Base-by-base conservation (phyloP, 2,113 vertebrate species). In the Lota lota region DNA sequence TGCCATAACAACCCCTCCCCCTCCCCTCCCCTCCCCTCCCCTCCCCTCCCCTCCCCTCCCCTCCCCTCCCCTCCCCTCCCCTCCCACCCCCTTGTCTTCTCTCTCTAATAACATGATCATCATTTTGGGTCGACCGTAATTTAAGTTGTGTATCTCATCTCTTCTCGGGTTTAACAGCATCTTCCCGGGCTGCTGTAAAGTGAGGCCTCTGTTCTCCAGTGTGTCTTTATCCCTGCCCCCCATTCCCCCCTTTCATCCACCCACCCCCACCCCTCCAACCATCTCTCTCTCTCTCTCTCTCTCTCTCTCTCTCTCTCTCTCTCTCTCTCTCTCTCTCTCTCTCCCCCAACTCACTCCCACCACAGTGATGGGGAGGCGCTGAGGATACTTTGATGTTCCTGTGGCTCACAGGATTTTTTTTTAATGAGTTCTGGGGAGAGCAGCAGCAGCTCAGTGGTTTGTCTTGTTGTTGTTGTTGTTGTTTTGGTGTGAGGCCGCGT, bases 381-480 rank as follows among this genome's bases (percentile, higher is more conserved):
- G 61, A 66, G 47, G 73, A 79, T 70, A 75, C 85, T 88, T 88
- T 90, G 82, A 88, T 85, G 87, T 88, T 85, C 76, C 76, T 82
- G 62, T 79, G 72, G 87, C 83, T 86, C 76, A 68, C 24, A 86
- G 82, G 81, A 83, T 78, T 75, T 74, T 73, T 80, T 83, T 14
- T 78, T 85, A 88, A 87, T 87, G 82, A 88, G 83, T 82, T 75
- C 67, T 67, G 75, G 81, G 28, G 80, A 85, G 78, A 76, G 68
- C 83, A 86, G 66, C 14, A 16, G 17, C 16, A 66, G 76, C 79
- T 76, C 80, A 56, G 36, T 59, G 71, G 77, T 72, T 68, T 56
- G 63, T 76, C 73, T 81, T 82, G 28, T 33, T 33, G 28, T 33
- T 33, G 4, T 33, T 33, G 2, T 33, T 33, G 28, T 33, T 33